These are phyloP conservation scores for Wiebesia pumilae DNA, from an alignment of 1,140 invertebrate genomes.

Conservation along the genomic window DNA sequence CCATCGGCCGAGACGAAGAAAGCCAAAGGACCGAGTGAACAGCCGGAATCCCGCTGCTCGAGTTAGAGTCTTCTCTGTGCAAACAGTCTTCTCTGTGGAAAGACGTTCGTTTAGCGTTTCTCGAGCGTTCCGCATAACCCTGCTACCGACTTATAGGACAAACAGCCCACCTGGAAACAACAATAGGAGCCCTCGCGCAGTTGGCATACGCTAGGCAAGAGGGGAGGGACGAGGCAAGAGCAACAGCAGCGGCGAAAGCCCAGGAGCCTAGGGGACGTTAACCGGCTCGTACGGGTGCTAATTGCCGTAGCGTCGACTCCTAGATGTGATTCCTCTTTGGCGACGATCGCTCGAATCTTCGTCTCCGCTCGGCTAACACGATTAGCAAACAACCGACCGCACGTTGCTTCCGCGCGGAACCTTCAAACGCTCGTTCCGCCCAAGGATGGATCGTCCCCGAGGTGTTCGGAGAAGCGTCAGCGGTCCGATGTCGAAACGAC, in stretches of 20 bases:
- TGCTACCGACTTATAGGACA: constrained; percentile 59
- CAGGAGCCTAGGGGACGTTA: constrained; percentile 58
- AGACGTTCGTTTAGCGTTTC: constrained; percentile 50
- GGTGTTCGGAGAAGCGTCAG: neutral
- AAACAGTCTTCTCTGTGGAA: constrained; percentile 54
- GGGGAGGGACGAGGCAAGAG: constrained; percentile 4
- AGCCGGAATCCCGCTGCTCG: neutral
- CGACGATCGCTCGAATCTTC: constrained; percentile 28
- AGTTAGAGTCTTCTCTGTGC: constrained; percentile 51
- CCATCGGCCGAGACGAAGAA: constrained; percentile 29
- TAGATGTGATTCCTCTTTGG: constrained; percentile 52
- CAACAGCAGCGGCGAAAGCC: constrained; percentile 54
- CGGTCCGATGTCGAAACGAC: neutral
- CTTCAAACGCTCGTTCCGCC: neutral
- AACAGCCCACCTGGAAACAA: constrained; percentile 51
- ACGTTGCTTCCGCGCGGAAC: constrained; percentile 5
- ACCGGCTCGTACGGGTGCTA: constrained; percentile 59
- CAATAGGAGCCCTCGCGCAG: constrained; percentile 35
- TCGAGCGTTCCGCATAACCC: neutral
- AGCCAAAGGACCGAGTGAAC: constrained; percentile 1
- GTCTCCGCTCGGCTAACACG: constrained; percentile 56
- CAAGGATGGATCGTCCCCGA: neutral
- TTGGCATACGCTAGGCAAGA: neutral
- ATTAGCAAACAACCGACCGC: constrained; percentile 58
- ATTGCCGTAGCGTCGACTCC: constrained; percentile 57